Base-by-base conservation (phyloP, 2,113 vertebrate species). In the Microcebus ravelobensis region DNA sequence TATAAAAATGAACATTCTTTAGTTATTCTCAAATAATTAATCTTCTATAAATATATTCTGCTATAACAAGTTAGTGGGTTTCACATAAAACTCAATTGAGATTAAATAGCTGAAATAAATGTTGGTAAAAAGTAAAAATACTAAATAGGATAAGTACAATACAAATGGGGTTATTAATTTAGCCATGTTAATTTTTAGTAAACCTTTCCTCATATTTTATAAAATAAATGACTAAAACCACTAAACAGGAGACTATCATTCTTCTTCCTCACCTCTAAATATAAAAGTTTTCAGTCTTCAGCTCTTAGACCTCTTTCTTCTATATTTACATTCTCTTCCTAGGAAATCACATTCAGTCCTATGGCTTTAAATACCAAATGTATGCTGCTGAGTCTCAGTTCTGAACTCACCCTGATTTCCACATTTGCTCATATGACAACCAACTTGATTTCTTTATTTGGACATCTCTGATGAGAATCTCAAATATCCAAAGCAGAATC, bases 211-310 rank as follows among this genome's bases (percentile, higher is more conserved):
- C 13, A 89, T 4, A 0, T 6, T 31, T 94, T 80, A 65, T 12
- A 94, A 83, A 97, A 29, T 80, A 71, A 97, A 82, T 70, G 83
- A 92, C 63, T 94, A 89, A 1, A 50, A 73, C n/a, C 70, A 5
- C 74, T 29, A 87, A 90, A 12, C 1, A 4, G 20, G 84, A 96
- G 36, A 87, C 13, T 52, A 50, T 73, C 55, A 4, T 8, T n/a
- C 23, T 7, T 50, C 6, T 74, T 17, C 5, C 20, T 80, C 34
- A 57, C 6, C 6, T 90, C 48, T 87, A 93, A 77, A 81, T 80
- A 42, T 27, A 39, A 13, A 34, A 48, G 0, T 29, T 86, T 68
- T 2, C 10, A 50, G 1, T 50, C 7, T n/a, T 88, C 18, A 48
- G 17, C 18, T 42, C 36, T 67, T 77, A 5, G 1, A 73, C 10